Evolutionary conservation across 30 jellyfish, hydroid and myxozoan species (phyloP), one percentile per base, ranked within the genome.

Genomic region (Turritopsis dohrnii): DNA sequence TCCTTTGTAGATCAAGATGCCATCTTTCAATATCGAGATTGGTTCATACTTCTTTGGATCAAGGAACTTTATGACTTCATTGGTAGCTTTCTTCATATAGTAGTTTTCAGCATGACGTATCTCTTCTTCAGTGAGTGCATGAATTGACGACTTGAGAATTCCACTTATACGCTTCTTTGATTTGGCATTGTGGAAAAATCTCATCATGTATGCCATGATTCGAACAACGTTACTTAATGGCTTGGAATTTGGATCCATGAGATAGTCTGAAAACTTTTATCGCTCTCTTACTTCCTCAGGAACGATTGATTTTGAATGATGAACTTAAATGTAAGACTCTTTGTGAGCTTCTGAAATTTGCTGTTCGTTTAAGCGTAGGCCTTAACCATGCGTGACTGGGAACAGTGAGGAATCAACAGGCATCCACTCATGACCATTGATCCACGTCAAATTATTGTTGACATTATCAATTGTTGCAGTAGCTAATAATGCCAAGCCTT

Each of bases 241-340:
- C 17, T 24, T 65, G 27, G 22, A 69, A 77, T 77, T 77, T 7
- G 85, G 85, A 25, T 77, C 85, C n/a, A 77, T 77, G 72, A 77
- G 24, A 24, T 77, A 77, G 25, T 29, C 22, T 16, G 85, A 77
- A 24, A 77, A 77, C 29, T 77, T 28, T 3, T 77, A 77, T 27
- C 85, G 19, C 29, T 77, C 29, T 22, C 29, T 80, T 16, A 77
- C 80, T 28, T 77, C 79, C 3, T 29, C 29, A 7, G 85, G 66
- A 17, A 27, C 16, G 25, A 16, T 77, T 28, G 79, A 28, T 27
- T 22, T 29, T 16, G 53, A 30, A 52, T 77, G 73, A 52, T 77
- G 85, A 77, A 77, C 53, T 27, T 77, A 25, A 77, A 28, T 1
- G 21, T 29, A 3, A 9, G 29, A 21, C 19, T 77, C 75, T 79